Conservation (phyloP, 2,113 vertebrate genomes). For the Naja naja region DNA sequence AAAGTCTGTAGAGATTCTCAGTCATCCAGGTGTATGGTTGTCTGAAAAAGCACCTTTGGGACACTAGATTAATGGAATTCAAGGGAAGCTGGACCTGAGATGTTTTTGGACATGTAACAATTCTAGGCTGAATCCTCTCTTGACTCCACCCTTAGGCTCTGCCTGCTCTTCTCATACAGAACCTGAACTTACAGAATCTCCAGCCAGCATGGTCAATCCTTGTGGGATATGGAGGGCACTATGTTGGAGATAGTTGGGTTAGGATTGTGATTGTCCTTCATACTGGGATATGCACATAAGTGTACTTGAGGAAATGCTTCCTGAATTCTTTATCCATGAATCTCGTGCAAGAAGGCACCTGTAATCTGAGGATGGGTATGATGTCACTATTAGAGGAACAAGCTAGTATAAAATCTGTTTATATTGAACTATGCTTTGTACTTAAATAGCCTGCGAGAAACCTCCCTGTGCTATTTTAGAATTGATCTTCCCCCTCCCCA, state of each 20-base stretch:
- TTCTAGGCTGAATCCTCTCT: not conserved
- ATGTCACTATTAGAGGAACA: not conserved
- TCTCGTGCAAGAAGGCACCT: not conserved
- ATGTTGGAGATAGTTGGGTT: not conserved
- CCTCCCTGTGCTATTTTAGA: conserved; percentile 37
- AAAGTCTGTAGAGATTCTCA: too few relatives aligned
- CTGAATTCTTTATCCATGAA: not conserved
- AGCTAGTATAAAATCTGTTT: not conserved
- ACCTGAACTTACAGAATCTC: not conserved
- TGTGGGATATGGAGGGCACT: not conserved
- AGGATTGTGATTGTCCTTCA: not conserved
- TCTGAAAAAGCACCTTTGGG: too few relatives aligned
- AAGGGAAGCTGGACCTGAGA: not conserved
- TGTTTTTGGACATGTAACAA: not conserved
- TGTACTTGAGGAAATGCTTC: not conserved
- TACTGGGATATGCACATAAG: not conserved
- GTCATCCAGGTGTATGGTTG: too few relatives aligned
- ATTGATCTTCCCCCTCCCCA: conserved; percentile 25
- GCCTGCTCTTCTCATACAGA: not conserved
- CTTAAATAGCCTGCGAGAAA: not conserved
- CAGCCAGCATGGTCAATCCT: not conserved
- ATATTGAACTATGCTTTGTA: not conserved
- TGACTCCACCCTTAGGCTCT: not conserved
- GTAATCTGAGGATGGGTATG: not conserved
- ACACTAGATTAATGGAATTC: not conserved